Base-by-base conservation (phyloP, 2,888 invertebrate species). In the Rhamnusium bicolor region DNA sequence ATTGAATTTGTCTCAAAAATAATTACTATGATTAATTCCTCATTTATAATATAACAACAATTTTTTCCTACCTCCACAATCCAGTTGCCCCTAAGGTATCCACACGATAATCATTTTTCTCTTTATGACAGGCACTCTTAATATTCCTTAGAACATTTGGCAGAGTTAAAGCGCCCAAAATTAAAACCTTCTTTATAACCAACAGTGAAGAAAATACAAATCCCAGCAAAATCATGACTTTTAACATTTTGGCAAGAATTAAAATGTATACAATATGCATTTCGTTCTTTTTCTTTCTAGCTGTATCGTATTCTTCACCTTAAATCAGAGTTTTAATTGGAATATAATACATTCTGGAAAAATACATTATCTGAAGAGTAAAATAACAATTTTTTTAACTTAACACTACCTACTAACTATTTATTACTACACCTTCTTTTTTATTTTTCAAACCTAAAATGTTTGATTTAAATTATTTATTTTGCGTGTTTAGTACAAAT, bases 131-230 rank as follows among this genome's bases (percentile, higher is more conserved):
- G 0, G 80, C 73, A 16, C 70, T 70, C 65, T 82, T 82, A n/a
- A 83, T 80, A 58, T 81, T 77, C 54, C 78, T 78, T 10, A 83
- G 54, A 6, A 82, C 74, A 14, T 75, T 72, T 1, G 93, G 93
- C 18, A 92, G 83, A 27, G 92, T 84, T 8, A 93, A 81, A 0
- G 92, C 92, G 7, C 90, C 92, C 0, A 92, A 84, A 2, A 93
- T 85, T 10, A 93, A 86, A 1, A 93, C 86, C 80, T 93, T 93
- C 87, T 93, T 93, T 77, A 93, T 92, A 80, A 92, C 89, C 78
- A 93, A 85, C 0, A 93, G 91, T 0, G 91, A 89, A 8, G 92
- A 86, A 2, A 93, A 89, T 2, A 93, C 90, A 0, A 93, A 92
- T 0, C 92, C 87, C 21, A 93, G 86, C 51, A 93, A 83, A 10